Conservation (phyloP, 64 coral and sea anemone species). For the Cladopsammia gracilis region DNA sequence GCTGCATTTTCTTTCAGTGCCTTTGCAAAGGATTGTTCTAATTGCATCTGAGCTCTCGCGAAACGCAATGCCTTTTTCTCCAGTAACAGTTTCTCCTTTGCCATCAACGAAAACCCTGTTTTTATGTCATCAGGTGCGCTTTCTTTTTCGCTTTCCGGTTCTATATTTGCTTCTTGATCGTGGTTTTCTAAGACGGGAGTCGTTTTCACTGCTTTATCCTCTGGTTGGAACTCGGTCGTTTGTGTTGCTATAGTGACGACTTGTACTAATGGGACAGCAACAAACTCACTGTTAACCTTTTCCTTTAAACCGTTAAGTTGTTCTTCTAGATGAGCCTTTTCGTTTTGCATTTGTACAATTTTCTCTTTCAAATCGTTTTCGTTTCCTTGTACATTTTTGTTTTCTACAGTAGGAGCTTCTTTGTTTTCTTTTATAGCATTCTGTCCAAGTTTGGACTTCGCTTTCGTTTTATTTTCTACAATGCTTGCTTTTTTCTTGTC, state of each 20-base stretch:
- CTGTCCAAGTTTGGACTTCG: not conserved
- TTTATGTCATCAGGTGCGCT: not conserved
- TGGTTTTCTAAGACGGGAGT: not conserved
- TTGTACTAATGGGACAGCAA: not conserved
- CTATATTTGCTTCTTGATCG: conserved; percentile 2
- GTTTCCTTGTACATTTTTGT: not conserved
- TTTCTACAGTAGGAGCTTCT: not conserved
- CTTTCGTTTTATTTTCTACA: conserved; percentile 1
- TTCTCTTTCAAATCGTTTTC: not conserved
- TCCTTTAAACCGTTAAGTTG: conserved; percentile 1
- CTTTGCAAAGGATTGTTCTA: conserved; percentile 65
- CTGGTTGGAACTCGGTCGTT: not conserved
- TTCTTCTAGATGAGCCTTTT: conserved; percentile 2
- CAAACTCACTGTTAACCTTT: not conserved
- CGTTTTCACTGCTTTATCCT: not conserved
- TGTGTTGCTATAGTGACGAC: not conserved
- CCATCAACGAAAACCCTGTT: conserved; percentile 40
- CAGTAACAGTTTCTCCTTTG: conserved; percentile 78
- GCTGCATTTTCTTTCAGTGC: conserved; percentile 48
- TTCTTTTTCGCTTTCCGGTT: not conserved
- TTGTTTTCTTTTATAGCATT: conserved; percentile 10
- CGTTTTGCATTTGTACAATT: conserved; percentile 29
- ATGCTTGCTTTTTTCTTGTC: not conserved
- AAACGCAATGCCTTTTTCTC: conserved; percentile 80
- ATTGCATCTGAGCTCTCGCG: conserved; percentile 53